These are phyloP conservation scores for Calypte anna DNA, from an alignment of 2,113 vertebrate species.

Conservation along the genomic window DNA sequence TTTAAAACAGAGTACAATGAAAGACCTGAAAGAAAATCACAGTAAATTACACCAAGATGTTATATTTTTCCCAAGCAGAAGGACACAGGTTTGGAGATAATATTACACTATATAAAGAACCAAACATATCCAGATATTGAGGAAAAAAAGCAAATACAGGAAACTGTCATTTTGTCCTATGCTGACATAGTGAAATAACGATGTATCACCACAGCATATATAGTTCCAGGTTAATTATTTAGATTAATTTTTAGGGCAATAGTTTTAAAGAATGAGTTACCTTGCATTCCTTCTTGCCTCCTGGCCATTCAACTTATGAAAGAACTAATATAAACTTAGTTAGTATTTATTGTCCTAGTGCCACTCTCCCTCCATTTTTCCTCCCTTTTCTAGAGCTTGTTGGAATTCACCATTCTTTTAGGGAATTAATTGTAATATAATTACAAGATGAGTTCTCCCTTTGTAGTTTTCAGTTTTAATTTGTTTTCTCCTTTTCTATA, in stretches of 20 bases:
- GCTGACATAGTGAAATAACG: neutral
- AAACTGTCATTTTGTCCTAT: neutral
- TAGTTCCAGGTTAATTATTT: neutral
- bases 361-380: neutral
- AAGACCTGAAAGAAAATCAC: neutral
- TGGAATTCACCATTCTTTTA: neutral
- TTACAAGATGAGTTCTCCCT: neutral
- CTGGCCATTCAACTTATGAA: neutral
- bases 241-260: neutral
- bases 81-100: neutral
- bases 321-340: neutral
- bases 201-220: neutral
- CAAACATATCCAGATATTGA: neutral
- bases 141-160: neutral
- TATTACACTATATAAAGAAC: neutral
- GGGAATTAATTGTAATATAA: neutral
- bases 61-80: neutral
- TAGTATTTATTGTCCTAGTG: conserved; percentile 62
- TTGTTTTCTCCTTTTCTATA: neutral
- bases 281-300: neutral
- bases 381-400: neutral
- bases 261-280: neutral
- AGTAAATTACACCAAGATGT: neutral
- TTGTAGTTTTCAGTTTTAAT: neutral
- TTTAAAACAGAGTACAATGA: neutral